Percentiles rank a stretch among this genome's conserved stretches.
Evolutionary conservation across 2,888 invertebrate genomes (phyloP).

Genomic region (Podotricha telesiphe): DNA sequence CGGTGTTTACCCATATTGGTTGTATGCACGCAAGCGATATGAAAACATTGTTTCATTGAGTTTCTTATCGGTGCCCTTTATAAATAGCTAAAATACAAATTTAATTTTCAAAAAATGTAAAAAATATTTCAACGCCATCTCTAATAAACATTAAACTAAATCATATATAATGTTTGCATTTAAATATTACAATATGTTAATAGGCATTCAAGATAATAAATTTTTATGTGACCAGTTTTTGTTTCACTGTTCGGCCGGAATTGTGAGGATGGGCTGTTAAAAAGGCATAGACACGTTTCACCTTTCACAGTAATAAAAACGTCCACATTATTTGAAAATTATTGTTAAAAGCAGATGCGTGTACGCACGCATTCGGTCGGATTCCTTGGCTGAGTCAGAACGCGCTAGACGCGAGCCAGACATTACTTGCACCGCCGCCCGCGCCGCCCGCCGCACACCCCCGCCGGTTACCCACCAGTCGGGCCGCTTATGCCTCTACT

Average conservation of each 20-base stretch:
- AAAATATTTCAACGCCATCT: not conserved
- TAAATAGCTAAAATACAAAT: slow-evolving; percentile 14
- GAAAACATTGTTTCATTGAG: slow-evolving; percentile 26
- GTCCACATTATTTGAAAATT: slow-evolving; percentile 32
- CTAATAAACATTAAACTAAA: not conserved
- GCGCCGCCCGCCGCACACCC: slow-evolving; percentile 49
- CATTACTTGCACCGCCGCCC: slow-evolving; percentile 58
- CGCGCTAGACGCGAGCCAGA: slow-evolving; percentile 70
- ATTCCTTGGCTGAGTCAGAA: slow-evolving; percentile 65
- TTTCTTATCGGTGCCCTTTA: slow-evolving; percentile 21
- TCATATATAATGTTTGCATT: not conserved
- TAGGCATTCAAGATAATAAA: not conserved
- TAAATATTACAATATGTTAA: not conserved
- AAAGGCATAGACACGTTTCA: slow-evolving; percentile 3
- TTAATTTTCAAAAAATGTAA: not conserved
- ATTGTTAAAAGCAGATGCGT: slow-evolving; percentile 43
- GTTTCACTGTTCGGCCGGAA: not conserved
- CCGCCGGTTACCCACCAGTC: slow-evolving; percentile 44
- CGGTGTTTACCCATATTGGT: slow-evolving; percentile 36
- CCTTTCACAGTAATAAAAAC: slow-evolving; percentile 33
- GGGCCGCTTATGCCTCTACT: slow-evolving; percentile 26
- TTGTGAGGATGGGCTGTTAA: not conserved
- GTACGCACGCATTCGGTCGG: slow-evolving; percentile 58
- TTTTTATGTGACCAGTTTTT: not conserved
- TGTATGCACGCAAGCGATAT: slow-evolving; percentile 41